A percentile compares a stretch with the other conserved stretches of the same genome.
Evolutionary conservation across 2,113 vertebrate genomes (phyloP).

Genomic region (Cygnus atratus): DNA sequence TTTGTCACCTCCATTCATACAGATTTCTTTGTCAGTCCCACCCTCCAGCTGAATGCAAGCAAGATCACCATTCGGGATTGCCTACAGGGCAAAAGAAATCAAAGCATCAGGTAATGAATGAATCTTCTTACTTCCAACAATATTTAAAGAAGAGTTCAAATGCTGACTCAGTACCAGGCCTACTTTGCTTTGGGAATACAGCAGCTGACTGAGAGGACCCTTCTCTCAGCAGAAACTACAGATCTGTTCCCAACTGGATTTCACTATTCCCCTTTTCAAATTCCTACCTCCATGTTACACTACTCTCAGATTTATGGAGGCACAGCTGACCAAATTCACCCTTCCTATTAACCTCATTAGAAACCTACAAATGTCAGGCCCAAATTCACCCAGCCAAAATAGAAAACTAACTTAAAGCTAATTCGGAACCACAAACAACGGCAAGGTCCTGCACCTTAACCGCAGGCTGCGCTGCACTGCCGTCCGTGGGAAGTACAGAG

Average conservation of each 20-base stretch:
- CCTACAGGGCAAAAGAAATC: neutral
- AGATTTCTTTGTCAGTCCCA: accelerated
- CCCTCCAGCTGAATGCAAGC: neutral
- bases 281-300: neutral
- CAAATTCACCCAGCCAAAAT: neutral
- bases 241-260: neutral
- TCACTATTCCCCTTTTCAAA: neutral
- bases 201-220: accelerated
- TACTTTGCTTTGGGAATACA: neutral
- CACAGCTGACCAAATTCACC: neutral
- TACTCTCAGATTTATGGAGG: neutral
- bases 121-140: neutral
- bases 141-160: accelerated
- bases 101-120: neutral
- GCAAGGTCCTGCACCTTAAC: neutral
- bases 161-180: neutral
- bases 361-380: neutral
- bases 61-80: neutral
- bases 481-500: neutral
- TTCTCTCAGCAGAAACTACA: neutral
- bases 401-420: neutral
- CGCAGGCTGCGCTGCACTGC: constrained; percentile 13
- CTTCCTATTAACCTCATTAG: neutral
- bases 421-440: constrained; percentile 3
- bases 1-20: accelerated